A percentile compares a stretch with the other conserved stretches of the same genome.
Conservation (phyloP, 2,113 vertebrate genomes). For the Semicossyphus pulcher region DNA sequence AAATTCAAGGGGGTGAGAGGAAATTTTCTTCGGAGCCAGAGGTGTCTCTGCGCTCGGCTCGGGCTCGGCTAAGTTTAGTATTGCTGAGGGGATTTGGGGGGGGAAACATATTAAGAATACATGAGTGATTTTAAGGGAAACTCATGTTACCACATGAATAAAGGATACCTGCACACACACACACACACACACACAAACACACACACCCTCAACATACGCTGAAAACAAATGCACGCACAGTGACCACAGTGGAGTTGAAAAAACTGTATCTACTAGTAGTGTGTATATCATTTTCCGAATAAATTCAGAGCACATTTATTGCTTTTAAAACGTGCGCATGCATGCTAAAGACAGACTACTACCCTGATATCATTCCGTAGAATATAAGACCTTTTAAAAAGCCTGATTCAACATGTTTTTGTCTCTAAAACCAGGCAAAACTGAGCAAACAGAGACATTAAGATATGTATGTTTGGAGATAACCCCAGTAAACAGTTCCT, state of each 20-base stretch:
- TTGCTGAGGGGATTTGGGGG: constrained; percentile 50
- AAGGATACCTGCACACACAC: constrained; percentile 49
- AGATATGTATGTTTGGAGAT: constrained; percentile 39
- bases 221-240: constrained; percentile 26
- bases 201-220: neutral
- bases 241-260: neutral
- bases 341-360: neutral
- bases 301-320: constrained; percentile 1
- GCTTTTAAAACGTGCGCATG: neutral
- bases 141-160: constrained; percentile 58
- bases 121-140: constrained; percentile 67
- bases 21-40: constrained; percentile 63
- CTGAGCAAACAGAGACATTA: constrained; percentile 40
- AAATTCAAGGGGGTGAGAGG: constrained; percentile 64
- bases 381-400: too few species aligned
- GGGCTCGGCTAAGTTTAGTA: constrained; percentile 47
- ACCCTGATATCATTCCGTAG: too few species aligned
- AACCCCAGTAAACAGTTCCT: constrained; percentile 59
- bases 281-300: constrained; percentile 2
- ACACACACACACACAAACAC: neutral
- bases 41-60: constrained; percentile 62
- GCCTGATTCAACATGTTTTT: constrained; percentile 10
- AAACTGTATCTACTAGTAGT: neutral
- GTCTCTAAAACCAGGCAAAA: constrained; percentile 27
- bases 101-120: constrained; percentile 58